Percentiles rank a stretch among this genome's conserved stretches.
Conservation (phyloP, 2,888 invertebrate species). For the Podabrus alpinus region DNA sequence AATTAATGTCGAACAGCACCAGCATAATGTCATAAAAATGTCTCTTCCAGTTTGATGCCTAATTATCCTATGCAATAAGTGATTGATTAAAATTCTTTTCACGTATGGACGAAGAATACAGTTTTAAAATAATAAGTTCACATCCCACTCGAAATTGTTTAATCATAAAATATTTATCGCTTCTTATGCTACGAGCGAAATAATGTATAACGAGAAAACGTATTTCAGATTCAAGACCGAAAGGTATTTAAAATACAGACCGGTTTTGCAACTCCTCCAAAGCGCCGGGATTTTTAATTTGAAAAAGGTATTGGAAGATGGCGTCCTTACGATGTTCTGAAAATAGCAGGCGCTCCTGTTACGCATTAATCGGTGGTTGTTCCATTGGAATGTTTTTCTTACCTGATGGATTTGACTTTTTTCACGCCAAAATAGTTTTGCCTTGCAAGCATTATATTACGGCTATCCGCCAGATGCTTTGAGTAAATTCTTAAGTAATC, state of each 20-base stretch:
- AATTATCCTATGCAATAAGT: background rate
- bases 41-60: background rate
- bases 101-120: background rate
- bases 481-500: background rate
- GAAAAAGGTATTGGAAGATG: conserved; percentile 12
- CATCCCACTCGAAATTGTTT: conserved; percentile 1
- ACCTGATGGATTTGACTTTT: too few relatives aligned
- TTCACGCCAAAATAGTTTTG: background rate
- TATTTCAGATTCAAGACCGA: conserved; percentile 8
- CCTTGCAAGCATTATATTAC: too few relatives aligned
- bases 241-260: conserved; percentile 13
- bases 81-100: background rate
- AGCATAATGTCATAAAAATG: background rate
- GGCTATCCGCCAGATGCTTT: background rate
- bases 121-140: background rate
- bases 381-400: background rate
- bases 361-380: too few relatives aligned
- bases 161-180: background rate
- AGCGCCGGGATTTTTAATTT: conserved; percentile 5
- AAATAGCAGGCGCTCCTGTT: background rate
- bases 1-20: background rate
- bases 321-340: conserved; percentile 15
- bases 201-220: background rate
- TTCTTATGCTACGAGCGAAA: background rate
- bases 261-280: conserved; percentile 12